Evolutionary conservation across 2,113 vertebrate genomes (phyloP).

Genomic region (Mastomys coucha): DNA sequence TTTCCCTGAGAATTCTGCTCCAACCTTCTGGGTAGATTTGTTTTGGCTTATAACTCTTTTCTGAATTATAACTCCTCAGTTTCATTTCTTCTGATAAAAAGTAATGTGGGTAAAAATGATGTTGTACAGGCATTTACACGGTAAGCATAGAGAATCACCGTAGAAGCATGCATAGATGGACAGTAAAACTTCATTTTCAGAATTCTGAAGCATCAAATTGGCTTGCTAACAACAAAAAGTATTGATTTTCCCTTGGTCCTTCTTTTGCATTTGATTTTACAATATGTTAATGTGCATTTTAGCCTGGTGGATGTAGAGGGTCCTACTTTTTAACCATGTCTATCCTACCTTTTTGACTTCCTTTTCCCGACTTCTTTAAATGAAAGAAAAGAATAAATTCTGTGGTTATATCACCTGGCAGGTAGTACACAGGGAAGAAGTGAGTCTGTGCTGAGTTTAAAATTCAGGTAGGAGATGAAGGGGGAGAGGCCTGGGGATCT

Average conservation of each 20-base stretch:
- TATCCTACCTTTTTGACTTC: neutral
- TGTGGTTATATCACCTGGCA: neutral
- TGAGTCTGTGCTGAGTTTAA: neutral
- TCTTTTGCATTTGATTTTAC: slow-evolving; percentile 4
- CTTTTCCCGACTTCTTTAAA: neutral
- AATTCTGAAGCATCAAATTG: neutral
- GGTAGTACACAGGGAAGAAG: neutral
- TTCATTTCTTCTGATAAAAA: slow-evolving; percentile 2
- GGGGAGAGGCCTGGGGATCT: neutral
- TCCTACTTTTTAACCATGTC: neutral
- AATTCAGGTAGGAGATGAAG: neutral
- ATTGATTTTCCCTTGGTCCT: neutral
- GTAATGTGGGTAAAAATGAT: neutral
- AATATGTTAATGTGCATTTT: neutral
- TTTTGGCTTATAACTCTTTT: neutral
- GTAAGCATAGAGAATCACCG: neutral
- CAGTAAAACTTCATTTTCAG: neutral
- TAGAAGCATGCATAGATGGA: neutral
- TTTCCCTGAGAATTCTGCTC: slow-evolving; percentile 2
- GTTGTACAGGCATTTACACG: neutral
- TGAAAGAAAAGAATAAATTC: slow-evolving; percentile 37
- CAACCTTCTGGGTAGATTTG: neutral
- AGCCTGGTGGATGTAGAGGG: neutral
- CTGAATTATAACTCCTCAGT: neutral
- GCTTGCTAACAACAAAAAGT: neutral